A percentile compares a stretch with the other conserved stretches of the same genome.
These are phyloP conservation scores for Torymus aiolomorphi DNA, from an alignment of 2,888 invertebrate species.

Conservation along the genomic window DNA sequence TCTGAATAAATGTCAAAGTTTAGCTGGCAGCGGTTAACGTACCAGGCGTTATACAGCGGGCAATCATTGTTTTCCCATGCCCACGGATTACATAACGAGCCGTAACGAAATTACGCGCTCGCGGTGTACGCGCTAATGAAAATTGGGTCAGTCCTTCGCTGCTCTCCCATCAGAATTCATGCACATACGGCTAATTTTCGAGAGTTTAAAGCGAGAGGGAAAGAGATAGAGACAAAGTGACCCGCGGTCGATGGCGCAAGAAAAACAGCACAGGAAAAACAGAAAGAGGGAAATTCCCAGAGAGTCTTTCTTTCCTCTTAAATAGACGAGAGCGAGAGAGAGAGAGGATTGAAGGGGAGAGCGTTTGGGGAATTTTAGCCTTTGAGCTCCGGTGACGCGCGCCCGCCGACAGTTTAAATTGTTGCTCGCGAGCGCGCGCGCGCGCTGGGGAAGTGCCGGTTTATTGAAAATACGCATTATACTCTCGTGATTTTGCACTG, in stretches of 20 bases:
- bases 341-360: background rate
- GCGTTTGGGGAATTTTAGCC: background rate
- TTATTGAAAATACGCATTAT: too few species aligned
- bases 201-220: too few species aligned
- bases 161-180: background rate
- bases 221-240: too few species aligned
- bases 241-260: too few species aligned
- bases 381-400: background rate
- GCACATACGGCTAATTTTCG: conserved; percentile 20
- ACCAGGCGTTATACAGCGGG: background rate
- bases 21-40: too few species aligned
- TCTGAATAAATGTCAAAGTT: too few species aligned
- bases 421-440: too few species aligned
- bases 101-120: background rate
- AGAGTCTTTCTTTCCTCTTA: too few species aligned
- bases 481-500: too few species aligned
- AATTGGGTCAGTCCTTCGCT: conserved; percentile 41
- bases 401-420: background rate
- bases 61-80: background rate
- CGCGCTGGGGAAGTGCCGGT: too few species aligned
- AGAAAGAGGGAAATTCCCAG: too few species aligned
- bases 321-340: background rate
- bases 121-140: conserved; percentile 40
- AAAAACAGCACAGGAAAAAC: too few species aligned
- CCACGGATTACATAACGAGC: conserved; percentile 9